Evolutionary conservation across 2,113 vertebrate genomes (phyloP).

Genomic region (Gymnobelideus leadbeateri): DNA sequence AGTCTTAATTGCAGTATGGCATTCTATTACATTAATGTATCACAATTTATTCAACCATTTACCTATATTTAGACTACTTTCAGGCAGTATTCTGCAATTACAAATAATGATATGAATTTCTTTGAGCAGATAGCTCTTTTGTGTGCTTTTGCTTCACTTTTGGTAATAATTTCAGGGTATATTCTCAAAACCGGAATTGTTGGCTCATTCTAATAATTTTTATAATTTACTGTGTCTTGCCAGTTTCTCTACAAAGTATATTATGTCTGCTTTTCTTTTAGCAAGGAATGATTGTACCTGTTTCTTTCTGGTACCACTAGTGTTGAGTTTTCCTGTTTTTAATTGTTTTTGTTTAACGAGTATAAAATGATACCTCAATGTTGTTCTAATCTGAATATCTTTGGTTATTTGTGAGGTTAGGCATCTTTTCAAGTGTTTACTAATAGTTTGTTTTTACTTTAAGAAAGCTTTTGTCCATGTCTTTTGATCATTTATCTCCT

Average conservation of each 20-base stretch:
- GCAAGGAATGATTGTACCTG: neutral
- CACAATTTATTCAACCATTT: neutral
- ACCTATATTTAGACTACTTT: neutral
- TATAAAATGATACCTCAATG: neutral
- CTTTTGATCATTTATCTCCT: neutral
- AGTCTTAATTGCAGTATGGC: neutral
- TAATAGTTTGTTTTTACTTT: neutral
- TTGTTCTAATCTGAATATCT: neutral
- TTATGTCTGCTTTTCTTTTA: neutral
- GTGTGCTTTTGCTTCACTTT: neutral
- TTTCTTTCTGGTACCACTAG: neutral
- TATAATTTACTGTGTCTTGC: neutral
- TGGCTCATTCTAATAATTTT: neutral
- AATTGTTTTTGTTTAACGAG: neutral
- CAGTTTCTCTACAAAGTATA: neutral
- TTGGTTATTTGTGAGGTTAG: neutral
- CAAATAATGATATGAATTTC: neutral
- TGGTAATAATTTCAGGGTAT: neutral
- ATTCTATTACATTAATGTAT: neutral
- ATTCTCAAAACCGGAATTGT: neutral
- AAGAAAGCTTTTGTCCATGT: neutral
- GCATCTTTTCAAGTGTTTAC: neutral
- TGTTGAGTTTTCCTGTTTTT: neutral
- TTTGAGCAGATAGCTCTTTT: neutral
- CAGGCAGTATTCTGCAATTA: neutral